Conservation (phyloP, 2,888 invertebrate species). For the Blastobasis lacticolella region DNA sequence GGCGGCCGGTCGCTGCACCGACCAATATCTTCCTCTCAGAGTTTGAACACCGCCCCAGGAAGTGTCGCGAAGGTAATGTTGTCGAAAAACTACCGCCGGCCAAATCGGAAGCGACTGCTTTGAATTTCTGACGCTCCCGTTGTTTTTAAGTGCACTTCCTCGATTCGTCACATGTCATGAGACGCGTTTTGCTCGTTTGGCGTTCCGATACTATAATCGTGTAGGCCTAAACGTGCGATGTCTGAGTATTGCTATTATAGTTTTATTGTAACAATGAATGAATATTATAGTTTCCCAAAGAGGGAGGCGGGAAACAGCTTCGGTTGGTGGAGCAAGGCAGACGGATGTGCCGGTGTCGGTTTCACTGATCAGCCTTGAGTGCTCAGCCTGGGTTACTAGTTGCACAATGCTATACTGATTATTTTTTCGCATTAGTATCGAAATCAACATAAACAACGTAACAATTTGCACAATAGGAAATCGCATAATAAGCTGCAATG, state of each 20-base stretch:
- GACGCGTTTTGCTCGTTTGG: too few species aligned
- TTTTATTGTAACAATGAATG: too few species aligned
- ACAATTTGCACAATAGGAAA: too few species aligned
- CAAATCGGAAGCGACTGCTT: conserved; percentile 64
- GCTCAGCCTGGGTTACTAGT: conserved; percentile 20
- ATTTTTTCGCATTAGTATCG: conserved; percentile 5
- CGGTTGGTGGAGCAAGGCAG: conserved; percentile 37
- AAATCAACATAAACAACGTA: not conserved
- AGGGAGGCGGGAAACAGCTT: conserved; percentile 28
- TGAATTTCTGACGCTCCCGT: conserved; percentile 57
- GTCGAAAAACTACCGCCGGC: conserved; percentile 42
- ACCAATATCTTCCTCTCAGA: conserved; percentile 58
- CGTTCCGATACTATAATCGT: too few species aligned
- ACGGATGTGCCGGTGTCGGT: conserved; percentile 47
- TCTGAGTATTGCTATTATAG: too few species aligned
- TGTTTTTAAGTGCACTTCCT: conserved; percentile 40
- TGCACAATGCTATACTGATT: conserved; percentile 1
- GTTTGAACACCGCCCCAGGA: conserved; percentile 57
- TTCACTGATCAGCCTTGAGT: conserved; percentile 51
- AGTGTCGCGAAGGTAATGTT: conserved; percentile 62
- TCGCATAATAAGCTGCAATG: too few species aligned
- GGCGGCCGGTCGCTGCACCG: conserved; percentile 67
- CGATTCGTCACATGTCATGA: conserved; percentile 2
- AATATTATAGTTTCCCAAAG: conserved; percentile 10
- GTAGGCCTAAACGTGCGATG: too few species aligned